Conservation (phyloP, 2,797 vertebrate genomes). For the Psittacula echo region DNA sequence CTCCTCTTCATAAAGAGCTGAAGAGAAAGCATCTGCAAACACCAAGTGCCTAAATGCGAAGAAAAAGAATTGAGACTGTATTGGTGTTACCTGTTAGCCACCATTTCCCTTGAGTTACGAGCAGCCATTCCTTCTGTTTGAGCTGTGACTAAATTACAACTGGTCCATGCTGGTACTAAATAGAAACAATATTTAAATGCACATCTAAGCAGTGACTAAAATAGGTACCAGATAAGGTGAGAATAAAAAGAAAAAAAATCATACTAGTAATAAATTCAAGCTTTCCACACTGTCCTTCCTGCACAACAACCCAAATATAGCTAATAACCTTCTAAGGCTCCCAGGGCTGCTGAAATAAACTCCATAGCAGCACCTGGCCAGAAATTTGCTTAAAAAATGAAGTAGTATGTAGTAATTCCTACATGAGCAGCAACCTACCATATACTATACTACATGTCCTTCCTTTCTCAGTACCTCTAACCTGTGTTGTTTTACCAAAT, state of each 20-base stretch:
- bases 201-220: background rate
- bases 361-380: background rate
- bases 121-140: constrained; percentile 69
- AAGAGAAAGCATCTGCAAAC: background rate
- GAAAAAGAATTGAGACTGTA: background rate
- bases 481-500: background rate
- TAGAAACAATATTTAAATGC: constrained; percentile 25
- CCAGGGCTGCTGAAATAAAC: background rate
- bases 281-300: background rate
- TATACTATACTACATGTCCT: background rate
- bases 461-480: background rate
- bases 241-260: background rate
- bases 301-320: background rate
- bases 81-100: constrained; percentile 86
- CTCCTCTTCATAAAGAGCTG: background rate
- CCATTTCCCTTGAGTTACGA: constrained; percentile 78
- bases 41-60: background rate
- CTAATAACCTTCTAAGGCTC: background rate
- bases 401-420: background rate
- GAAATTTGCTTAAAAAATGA: background rate
- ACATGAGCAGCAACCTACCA: background rate
- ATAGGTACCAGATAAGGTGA: background rate
- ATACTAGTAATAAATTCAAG: background rate
- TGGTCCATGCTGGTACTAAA: constrained; percentile 88
- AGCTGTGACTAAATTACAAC: constrained; percentile 40